A percentile compares a stretch with the other conserved stretches of the same genome.
phyloP scores from a whole-genome alignment of 2,113 vertebrate species.

The Pseudorasbora parva region DNA sequence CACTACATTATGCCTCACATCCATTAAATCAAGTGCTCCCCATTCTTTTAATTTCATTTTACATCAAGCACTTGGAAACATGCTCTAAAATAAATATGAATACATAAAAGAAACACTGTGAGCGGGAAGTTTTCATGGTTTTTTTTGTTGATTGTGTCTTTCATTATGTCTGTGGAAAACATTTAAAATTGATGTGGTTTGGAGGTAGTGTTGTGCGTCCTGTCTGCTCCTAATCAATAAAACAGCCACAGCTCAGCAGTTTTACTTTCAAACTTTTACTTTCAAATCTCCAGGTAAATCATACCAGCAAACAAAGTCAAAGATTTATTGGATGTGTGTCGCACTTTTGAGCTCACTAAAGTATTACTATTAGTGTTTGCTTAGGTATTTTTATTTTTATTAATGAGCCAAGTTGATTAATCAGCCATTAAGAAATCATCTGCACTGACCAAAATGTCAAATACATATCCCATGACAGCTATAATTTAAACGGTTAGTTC shows the following conservation, averaged over 20 bases:
- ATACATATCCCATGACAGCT: no score
- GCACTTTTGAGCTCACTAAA: neutral
- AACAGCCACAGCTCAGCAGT: slow-evolving; percentile 1
- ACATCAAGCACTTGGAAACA: neutral
- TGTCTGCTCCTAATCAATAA: slow-evolving; percentile 11
- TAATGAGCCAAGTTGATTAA: neutral
- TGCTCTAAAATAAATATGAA: neutral
- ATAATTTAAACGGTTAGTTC: no score
- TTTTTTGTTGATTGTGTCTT: neutral
- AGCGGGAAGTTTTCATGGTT: neutral
- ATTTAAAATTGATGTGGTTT: slow-evolving; percentile 6
- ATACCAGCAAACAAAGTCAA: neutral
- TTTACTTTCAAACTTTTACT: neutral
- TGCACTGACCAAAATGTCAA: neutral
- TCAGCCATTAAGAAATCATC: neutral
- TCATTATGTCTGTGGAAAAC: slow-evolving; percentile 11
- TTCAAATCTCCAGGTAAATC: slow-evolving; percentile 19
- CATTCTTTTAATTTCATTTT: neutral
- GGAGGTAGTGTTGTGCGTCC: neutral
- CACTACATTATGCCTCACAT: slow-evolving; percentile 55
- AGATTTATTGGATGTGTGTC: neutral
- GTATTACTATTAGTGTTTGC: neutral
- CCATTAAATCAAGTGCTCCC: slow-evolving; percentile 31
- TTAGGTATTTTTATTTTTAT: neutral
- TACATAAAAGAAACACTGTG: neutral